Conservation (phyloP, 2,888 invertebrate species). For the Synanthedon tipuliformis region DNA sequence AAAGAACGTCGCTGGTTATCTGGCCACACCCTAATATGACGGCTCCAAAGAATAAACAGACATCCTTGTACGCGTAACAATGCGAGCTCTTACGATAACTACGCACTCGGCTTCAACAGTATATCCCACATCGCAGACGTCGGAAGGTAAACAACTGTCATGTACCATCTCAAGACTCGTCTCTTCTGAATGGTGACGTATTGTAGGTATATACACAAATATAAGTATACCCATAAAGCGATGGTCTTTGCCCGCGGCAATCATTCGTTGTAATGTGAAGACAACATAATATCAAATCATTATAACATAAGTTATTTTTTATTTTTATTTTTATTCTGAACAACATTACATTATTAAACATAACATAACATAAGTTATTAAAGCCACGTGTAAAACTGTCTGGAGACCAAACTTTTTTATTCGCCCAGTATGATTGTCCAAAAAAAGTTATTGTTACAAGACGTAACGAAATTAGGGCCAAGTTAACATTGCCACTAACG, state of each 20-base stretch:
- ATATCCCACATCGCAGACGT: neutral
- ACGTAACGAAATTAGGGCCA: neutral
- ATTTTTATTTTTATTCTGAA: too few species aligned
- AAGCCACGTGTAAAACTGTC: neutral
- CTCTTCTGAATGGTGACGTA: too few species aligned
- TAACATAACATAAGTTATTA: too few species aligned
- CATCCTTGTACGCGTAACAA: conserved; percentile 32
- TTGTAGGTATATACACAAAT: too few species aligned
- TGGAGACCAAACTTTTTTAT: neutral
- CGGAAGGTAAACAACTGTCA: neutral
- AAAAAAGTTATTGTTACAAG: neutral
- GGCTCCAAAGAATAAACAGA: neutral
- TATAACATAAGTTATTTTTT: too few species aligned
- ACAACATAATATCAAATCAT: too few species aligned
- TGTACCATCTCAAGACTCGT: neutral
- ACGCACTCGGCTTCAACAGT: conserved; percentile 21
- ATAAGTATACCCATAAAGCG: too few species aligned
- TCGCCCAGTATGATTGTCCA: neutral
- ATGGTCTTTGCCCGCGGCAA: too few species aligned
- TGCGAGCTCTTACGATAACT: conserved; percentile 36
- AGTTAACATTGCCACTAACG: neutral
- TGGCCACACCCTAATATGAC: neutral
- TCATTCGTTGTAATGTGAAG: too few species aligned
- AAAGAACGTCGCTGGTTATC: neutral
- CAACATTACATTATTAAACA: too few species aligned